Evolutionary conservation across 2,797 vertebrate species (phyloP).

Genomic region (Podarcis lilfordi): DNA sequence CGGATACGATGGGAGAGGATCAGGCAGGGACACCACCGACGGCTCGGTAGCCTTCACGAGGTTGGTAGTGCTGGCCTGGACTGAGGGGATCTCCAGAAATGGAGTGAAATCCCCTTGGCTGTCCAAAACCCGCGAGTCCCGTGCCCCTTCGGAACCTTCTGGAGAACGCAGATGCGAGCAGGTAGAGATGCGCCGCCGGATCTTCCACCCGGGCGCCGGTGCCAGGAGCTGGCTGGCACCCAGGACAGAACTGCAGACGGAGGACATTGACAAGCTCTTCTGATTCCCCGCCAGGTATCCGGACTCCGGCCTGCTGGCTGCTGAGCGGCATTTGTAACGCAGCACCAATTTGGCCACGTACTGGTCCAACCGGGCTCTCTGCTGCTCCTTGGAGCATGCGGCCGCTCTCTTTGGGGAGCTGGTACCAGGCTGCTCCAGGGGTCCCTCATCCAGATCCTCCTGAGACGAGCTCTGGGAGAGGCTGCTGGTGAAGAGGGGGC

Average conservation of each 20-base stretch:
- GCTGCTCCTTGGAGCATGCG: constrained; percentile 40
- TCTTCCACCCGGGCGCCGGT: constrained; percentile 76
- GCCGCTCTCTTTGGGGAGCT: not conserved
- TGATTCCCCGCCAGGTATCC: constrained; percentile 42
- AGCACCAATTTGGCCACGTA: constrained; percentile 84
- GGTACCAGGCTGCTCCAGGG: fast-evolving
- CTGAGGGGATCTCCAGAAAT: not conserved
- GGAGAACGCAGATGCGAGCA: constrained; percentile 84
- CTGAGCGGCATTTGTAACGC: constrained; percentile 72
- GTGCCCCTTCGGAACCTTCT: constrained; percentile 67
- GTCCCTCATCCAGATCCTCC: constrained; percentile 54
- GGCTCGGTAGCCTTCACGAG: not conserved
- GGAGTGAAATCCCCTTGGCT: not conserved
- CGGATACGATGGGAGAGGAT: not conserved
- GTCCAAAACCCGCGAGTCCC: not conserved
- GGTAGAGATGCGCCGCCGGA: constrained; percentile 84
- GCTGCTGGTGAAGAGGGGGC: constrained; percentile 82
- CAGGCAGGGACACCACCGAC: not conserved
- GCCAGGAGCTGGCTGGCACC: constrained; percentile 37
- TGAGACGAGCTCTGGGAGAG: constrained; percentile 47
- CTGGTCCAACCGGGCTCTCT: constrained; percentile 80
- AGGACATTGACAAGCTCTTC: constrained; percentile 71
- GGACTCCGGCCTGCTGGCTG: constrained; percentile 35
- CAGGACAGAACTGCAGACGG: constrained; percentile 74
- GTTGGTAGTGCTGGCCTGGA: not conserved